phyloP scores from a whole-genome alignment of 2,888 invertebrate genomes.

The Chaetogeoica ovagalla region DNA sequence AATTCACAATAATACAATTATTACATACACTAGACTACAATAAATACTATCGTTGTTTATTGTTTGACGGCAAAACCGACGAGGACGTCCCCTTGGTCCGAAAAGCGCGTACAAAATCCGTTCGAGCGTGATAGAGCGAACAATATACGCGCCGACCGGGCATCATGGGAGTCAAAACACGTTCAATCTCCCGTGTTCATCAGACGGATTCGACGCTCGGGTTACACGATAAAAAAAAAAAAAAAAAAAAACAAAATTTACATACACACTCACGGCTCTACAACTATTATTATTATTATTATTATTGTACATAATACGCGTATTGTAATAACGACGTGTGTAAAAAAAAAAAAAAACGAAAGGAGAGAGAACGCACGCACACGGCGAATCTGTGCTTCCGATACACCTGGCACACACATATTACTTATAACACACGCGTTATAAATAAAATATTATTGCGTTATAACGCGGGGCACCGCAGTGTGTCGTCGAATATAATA shows the following conservation, averaged over 20 bases:
- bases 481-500: constrained; percentile 17
- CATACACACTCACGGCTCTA: neutral
- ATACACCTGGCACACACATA: constrained; percentile 2
- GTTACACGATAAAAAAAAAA: constrained; percentile 13
- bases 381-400: constrained; percentile 22
- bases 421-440: neutral
- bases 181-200: constrained; percentile 22
- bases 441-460: too few species aligned
- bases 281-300: too few species aligned
- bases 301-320: neutral
- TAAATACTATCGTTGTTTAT: too few species aligned
- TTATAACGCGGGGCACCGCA: too few species aligned
- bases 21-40: too few species aligned
- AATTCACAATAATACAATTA: too few species aligned
- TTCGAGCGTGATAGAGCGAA: neutral
- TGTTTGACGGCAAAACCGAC: too few species aligned
- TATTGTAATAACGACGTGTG: neutral
- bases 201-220: constrained; percentile 5
- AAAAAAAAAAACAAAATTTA: neutral
- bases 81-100: too few species aligned
- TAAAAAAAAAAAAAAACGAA: neutral
- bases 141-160: neutral
- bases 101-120: neutral
- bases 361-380: neutral
- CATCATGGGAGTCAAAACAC: constrained; percentile 29